These are phyloP conservation scores for Drosophila affinis DNA, from an alignment of 2,888 invertebrate species.

Conservation along the genomic window DNA sequence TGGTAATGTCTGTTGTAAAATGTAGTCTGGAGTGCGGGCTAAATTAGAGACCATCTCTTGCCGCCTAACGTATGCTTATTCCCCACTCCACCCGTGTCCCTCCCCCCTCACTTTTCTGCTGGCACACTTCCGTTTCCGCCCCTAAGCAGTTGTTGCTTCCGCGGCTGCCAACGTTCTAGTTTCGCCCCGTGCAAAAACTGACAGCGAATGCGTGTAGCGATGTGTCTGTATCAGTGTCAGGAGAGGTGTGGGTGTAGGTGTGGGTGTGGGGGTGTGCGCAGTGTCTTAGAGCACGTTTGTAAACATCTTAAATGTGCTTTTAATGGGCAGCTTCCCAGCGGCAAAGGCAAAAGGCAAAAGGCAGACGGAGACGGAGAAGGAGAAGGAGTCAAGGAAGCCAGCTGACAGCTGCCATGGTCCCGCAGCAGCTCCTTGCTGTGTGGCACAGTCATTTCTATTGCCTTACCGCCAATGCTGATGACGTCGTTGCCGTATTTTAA, in stretches of 20 bases:
- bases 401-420: constrained; percentile 36
- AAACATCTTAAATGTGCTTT: constrained; percentile 79
- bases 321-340: constrained; percentile 70
- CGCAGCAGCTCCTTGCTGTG: constrained; percentile 12
- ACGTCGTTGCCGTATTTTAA: constrained; percentile 62
- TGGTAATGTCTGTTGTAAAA: constrained; percentile 57
- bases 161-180: constrained; percentile 49
- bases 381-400: constrained; percentile 33
- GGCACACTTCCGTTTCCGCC: constrained; percentile 65
- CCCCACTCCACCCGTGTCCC: constrained; percentile 11
- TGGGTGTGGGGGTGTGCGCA: constrained; percentile 30
- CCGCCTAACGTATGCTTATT: not conserved
- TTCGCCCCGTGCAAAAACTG: constrained; percentile 51
- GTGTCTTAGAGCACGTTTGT: constrained; percentile 72
- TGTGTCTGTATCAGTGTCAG: constrained; percentile 14
- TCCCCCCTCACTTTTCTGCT: constrained; percentile 16
- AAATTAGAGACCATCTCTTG: constrained; percentile 37
- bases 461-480: constrained; percentile 36
- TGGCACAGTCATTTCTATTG: constrained; percentile 44
- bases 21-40: constrained; percentile 35
- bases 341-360: constrained; percentile 8
- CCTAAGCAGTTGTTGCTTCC: constrained; percentile 43
- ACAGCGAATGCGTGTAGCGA: constrained; percentile 38
- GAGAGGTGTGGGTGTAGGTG: not conserved
- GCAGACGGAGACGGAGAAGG: constrained; percentile 23